These are phyloP conservation scores for Acanthoscelides obtectus DNA, from an alignment of 2,888 invertebrate species.

Conservation along the genomic window DNA sequence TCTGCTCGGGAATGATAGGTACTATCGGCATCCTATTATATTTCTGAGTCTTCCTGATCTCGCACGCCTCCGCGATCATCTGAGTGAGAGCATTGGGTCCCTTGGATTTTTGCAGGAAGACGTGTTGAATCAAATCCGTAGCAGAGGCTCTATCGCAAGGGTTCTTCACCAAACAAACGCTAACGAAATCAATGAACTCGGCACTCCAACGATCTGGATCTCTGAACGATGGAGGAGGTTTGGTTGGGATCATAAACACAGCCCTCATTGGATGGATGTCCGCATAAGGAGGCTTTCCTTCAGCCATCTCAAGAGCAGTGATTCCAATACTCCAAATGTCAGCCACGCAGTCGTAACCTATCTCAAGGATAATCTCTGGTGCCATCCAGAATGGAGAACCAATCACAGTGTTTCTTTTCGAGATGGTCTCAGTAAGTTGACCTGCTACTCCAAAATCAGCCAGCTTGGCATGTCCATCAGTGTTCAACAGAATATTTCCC, in stretches of 20 bases:
- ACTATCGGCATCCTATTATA: slow-evolving; percentile 56
- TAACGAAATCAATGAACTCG: slow-evolving; percentile 97
- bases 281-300: slow-evolving; percentile 96
- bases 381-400: slow-evolving; percentile 98
- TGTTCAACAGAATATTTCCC: slow-evolving; percentile 95
- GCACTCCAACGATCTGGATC: slow-evolving; percentile 96
- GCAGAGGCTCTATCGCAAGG: slow-evolving; percentile 95
- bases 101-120: slow-evolving; percentile 73
- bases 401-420: slow-evolving; percentile 46
- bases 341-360: slow-evolving; percentile 98
- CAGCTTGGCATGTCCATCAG: slow-evolving; percentile 96
- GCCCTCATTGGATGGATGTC: slow-evolving; percentile 95
- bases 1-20: slow-evolving; percentile 30
- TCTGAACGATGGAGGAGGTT: slow-evolving; percentile 96
- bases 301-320: slow-evolving; percentile 99
- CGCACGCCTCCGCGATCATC: slow-evolving; percentile 92
- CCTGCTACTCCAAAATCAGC: slow-evolving; percentile 99
- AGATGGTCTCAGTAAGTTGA: slow-evolving; percentile 74
- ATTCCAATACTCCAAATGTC: slow-evolving; percentile 98
- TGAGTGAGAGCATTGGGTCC: slow-evolving; percentile 78
- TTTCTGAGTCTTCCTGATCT: slow-evolving; percentile 81
- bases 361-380: slow-evolving; percentile 97
- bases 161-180: slow-evolving; percentile 83
- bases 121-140: slow-evolving; percentile 79
- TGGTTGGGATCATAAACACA: slow-evolving; percentile 99